These are phyloP conservation scores for Urechis unicinctus DNA, from an alignment of 2,888 invertebrate species.

Conservation along the genomic window DNA sequence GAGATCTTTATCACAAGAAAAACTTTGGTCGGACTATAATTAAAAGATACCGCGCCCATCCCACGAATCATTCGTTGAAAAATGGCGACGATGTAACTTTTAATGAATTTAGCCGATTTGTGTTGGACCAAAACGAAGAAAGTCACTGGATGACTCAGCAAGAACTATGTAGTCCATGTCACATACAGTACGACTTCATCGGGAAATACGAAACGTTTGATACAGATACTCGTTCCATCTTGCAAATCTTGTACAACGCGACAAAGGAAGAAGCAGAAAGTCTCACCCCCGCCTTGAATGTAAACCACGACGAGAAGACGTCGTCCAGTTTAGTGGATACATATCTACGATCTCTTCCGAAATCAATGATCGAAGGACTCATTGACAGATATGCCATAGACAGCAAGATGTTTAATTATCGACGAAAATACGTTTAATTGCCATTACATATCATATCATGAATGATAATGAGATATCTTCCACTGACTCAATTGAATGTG, in stretches of 20 bases:
- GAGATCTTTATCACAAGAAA: not conserved
- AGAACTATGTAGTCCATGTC: not conserved
- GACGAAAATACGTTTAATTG: too few species aligned
- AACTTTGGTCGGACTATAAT: not conserved
- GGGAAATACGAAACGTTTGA: not conserved
- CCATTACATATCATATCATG: too few species aligned
- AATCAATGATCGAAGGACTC: too few species aligned
- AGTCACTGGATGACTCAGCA: not conserved
- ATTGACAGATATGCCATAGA: too few species aligned
- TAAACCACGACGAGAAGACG: too few species aligned
- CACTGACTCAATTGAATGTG: too few species aligned
- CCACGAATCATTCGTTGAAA: not conserved
- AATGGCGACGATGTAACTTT: not conserved
- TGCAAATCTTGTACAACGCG: not conserved
- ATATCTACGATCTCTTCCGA: too few species aligned
- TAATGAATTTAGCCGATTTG: not conserved
- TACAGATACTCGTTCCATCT: not conserved
- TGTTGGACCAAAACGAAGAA: not conserved
- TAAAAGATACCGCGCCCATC: not conserved
- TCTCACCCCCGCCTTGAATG: not conserved
- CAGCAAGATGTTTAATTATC: too few species aligned
- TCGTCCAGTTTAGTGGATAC: too few species aligned
- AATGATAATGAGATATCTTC: too few species aligned
- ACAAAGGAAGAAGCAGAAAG: not conserved
- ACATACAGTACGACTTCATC: not conserved